A percentile compares a stretch with the other conserved stretches of the same genome.
phyloP scores from a whole-genome alignment of 2,797 vertebrate genomes.

The Acanthornis magna region DNA sequence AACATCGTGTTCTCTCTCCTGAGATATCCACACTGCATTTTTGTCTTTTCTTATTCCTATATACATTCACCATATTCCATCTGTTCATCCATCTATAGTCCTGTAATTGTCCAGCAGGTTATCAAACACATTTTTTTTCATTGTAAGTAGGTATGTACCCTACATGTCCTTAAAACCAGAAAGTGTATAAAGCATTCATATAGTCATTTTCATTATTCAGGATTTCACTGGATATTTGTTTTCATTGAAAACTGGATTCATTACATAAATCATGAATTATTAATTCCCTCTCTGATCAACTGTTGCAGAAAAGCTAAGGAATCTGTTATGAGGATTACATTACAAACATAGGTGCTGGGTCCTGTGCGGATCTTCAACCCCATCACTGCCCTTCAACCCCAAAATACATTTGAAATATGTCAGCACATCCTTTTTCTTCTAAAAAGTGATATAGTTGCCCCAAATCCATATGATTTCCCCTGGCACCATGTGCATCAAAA shows the following conservation, averaged over 20 bases:
- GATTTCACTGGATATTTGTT: background rate
- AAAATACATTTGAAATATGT: constrained; percentile 85
- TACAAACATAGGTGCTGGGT: background rate
- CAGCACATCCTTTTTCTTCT: constrained; percentile 84
- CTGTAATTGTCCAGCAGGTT: background rate
- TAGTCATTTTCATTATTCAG: background rate
- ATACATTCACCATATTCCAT: background rate
- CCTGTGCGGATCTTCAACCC: background rate
- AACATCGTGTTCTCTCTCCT: background rate
- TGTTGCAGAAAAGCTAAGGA: background rate
- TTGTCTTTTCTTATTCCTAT: background rate
- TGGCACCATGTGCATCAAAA: constrained; percentile 87
- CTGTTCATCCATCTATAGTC: background rate
- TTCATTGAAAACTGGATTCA: background rate
- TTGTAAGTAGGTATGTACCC: background rate
- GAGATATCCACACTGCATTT: background rate
- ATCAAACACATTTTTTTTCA: background rate
- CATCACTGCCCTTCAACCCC: constrained; percentile 77
- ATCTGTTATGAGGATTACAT: background rate
- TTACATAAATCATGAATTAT: background rate
- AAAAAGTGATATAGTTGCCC: constrained; percentile 93
- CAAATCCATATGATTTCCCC: constrained; percentile 95
- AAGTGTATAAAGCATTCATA: background rate
- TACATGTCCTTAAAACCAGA: background rate
- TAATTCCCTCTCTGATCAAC: background rate